Percentiles rank a stretch among this genome's conserved stretches.
These are phyloP conservation scores for Lamprologus ornatipinnis DNA, from an alignment of 2,113 vertebrate genomes.

Conservation along the genomic window DNA sequence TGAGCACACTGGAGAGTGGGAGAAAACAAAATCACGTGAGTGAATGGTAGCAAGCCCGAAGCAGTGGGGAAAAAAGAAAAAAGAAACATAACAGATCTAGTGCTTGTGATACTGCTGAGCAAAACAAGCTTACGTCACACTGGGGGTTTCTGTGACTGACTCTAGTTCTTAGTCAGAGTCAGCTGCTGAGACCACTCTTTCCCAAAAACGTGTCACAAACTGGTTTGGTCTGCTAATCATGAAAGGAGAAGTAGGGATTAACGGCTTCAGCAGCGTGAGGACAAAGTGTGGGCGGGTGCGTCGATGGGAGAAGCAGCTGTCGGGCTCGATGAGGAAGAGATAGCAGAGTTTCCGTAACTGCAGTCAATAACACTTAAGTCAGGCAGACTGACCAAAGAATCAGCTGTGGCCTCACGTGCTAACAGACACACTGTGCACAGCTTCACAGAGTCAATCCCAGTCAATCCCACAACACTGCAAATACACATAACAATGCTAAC, in stretches of 20 bases:
- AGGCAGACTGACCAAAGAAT: not conserved
- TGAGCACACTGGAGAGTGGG: not conserved
- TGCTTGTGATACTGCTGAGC: not conserved
- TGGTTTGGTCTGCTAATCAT: not conserved
- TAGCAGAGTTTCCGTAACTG: not conserved
- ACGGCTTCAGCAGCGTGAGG: not conserved
- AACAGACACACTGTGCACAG: not conserved
- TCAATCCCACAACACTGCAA: not conserved
- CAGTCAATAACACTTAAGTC: constrained; percentile 19
- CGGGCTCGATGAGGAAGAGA: not conserved
- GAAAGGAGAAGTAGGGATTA: not conserved
- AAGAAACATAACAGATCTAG: not conserved
- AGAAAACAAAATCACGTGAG: not conserved
- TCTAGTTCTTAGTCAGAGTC: constrained; percentile 8
- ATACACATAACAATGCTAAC: not conserved
- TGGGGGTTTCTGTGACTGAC: not conserved
- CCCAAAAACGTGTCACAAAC: not conserved
- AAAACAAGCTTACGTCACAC: not conserved
- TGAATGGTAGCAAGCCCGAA: not conserved
- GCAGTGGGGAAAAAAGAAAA: not conserved
- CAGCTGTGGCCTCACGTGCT: not conserved
- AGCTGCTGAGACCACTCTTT: not conserved
- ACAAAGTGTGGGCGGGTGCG: not conserved
- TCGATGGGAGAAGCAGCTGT: not conserved
- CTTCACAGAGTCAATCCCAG: not conserved